Percentiles rank a stretch among this genome's conserved stretches.
Conservation (phyloP, 2,888 invertebrate genomes). For the Zhuqinia jingwanae region DNA sequence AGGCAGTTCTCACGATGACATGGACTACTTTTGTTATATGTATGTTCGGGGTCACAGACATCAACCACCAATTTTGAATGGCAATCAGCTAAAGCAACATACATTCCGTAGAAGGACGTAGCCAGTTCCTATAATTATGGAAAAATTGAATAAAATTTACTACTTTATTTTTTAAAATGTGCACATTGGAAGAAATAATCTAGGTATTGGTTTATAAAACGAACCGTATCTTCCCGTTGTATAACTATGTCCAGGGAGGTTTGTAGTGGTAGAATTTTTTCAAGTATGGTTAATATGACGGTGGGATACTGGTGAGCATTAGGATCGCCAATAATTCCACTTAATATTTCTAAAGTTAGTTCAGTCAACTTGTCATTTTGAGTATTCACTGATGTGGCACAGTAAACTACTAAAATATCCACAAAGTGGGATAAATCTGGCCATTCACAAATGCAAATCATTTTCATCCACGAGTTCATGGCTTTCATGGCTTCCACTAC, state of each 20-base stretch:
- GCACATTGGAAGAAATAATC: background rate
- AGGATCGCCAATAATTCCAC: slow-evolving; percentile 76
- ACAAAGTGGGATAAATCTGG: slow-evolving; percentile 71
- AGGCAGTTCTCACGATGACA: slow-evolving; percentile 74
- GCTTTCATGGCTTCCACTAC: slow-evolving; percentile 75
- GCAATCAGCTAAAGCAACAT: slow-evolving; percentile 76
- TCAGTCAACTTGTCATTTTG: slow-evolving; percentile 75
- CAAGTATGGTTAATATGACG: slow-evolving; percentile 74
- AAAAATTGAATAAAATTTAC: slow-evolving; percentile 14
- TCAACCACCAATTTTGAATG: slow-evolving; percentile 77
- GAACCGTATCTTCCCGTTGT: slow-evolving; percentile 75
- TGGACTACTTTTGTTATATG: slow-evolving; percentile 69
- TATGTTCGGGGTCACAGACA: slow-evolving; percentile 76
- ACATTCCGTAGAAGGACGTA: slow-evolving; percentile 78
- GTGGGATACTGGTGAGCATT: slow-evolving; percentile 76
- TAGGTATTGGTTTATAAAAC: background rate
- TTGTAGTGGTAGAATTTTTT: slow-evolving; percentile 76
- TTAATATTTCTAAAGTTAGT: slow-evolving; percentile 76
- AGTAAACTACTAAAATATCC: slow-evolving; percentile 72
- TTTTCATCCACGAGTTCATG: slow-evolving; percentile 78
- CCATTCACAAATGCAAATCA: slow-evolving; percentile 78
- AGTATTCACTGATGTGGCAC: slow-evolving; percentile 67
- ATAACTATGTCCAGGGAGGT: slow-evolving; percentile 72
- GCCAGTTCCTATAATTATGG: slow-evolving; percentile 76
- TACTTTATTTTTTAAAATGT: no score